phyloP scores from a whole-genome alignment of 2,797 vertebrate genomes.

The Sebastiscus albofasciatus region DNA sequence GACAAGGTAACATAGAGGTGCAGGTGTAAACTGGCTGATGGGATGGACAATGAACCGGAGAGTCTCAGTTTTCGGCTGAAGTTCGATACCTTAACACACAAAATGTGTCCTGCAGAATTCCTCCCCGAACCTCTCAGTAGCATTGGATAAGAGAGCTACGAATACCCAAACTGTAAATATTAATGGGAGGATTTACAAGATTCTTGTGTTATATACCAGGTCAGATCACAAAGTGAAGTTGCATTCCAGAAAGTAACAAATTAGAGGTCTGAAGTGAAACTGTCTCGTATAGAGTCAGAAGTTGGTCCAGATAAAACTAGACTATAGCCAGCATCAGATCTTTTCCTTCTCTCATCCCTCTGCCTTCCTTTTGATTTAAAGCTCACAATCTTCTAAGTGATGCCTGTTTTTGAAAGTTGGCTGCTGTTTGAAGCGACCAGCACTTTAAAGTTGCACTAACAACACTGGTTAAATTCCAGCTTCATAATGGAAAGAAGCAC shows the following conservation, averaged over 20 bases:
- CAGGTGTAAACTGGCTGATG: not conserved
- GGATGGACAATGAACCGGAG: not conserved
- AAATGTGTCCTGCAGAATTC: not conserved
- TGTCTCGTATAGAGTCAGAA: slow-evolving; percentile 3
- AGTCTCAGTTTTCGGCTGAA: not conserved
- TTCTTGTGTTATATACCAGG: not conserved
- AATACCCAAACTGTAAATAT: not conserved
- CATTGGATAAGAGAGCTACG: not conserved
- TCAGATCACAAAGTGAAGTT: not conserved
- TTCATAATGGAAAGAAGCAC: not conserved
- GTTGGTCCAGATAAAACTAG: not conserved
- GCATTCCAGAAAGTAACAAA: not conserved
- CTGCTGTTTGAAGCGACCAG: not conserved
- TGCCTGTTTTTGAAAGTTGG: not conserved
- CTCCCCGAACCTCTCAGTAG: not conserved
- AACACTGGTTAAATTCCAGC: not conserved
- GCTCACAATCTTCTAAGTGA: not conserved
- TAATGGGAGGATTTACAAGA: not conserved
- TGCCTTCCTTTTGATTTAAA: not conserved
- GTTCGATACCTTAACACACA: not conserved
- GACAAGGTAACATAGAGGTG: not conserved
- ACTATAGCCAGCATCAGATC: slow-evolving; percentile 16
- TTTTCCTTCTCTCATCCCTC: not conserved
- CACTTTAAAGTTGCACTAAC: not conserved
- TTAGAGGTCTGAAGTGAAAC: slow-evolving; percentile 8